Evolutionary conservation across 1,140 invertebrate species (phyloP).

Genomic region (Cydia pomonella): DNA sequence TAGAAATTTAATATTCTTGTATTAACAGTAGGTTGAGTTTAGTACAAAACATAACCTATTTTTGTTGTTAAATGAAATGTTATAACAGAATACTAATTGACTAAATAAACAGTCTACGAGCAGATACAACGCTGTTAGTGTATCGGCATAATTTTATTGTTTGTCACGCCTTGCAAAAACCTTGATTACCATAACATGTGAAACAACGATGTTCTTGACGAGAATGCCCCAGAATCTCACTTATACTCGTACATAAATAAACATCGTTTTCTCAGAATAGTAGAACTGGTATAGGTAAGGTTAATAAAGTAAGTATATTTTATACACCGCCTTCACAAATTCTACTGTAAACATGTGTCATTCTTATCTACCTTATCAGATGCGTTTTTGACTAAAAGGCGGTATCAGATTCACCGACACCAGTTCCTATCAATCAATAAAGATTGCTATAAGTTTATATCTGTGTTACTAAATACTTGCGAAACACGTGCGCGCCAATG

Average conservation of each 20-base stretch:
- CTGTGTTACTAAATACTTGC: slow-evolving; percentile 13
- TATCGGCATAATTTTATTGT: background rate
- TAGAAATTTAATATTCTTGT: too few species aligned
- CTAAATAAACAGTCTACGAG: background rate
- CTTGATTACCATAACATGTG: background rate
- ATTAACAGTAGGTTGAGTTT: too few species aligned
- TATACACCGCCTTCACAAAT: background rate
- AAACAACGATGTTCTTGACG: background rate
- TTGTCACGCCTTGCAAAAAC: background rate
- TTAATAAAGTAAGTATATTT: background rate
- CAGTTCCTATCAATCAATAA: slow-evolving; percentile 15
- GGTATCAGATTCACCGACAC: background rate
- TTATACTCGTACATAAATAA: background rate
- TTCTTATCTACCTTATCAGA: slow-evolving; percentile 14
- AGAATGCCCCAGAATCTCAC: background rate
- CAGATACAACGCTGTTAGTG: background rate
- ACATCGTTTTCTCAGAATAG: background rate
- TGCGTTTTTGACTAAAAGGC: background rate
- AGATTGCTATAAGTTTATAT: background rate
- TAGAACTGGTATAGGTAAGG: background rate
- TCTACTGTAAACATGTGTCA: background rate
- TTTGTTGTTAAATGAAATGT: too few species aligned
- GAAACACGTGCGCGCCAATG: slow-evolving; percentile 24
- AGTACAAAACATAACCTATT: too few species aligned
- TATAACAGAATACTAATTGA: too few species aligned